These are phyloP conservation scores for Gastracanthus pulcherrimus DNA, from an alignment of 2,888 invertebrate species.

Conservation along the genomic window DNA sequence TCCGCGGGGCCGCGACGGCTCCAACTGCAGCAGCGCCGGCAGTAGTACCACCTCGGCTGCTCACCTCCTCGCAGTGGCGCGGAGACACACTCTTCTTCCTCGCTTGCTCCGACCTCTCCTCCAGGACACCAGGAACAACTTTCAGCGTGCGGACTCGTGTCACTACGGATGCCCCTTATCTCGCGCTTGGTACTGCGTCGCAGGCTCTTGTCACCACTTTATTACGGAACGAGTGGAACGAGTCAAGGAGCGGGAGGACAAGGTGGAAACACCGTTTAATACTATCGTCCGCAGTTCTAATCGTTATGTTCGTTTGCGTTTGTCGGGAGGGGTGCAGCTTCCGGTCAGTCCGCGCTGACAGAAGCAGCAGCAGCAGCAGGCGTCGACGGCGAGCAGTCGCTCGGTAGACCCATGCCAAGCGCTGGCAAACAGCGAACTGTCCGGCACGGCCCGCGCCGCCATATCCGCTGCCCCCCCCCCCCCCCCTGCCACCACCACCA, in stretches of 20 bases:
- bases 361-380: background rate
- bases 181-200: too few species aligned
- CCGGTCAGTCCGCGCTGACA: background rate
- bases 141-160: too few species aligned
- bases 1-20: slow-evolving; percentile 71
- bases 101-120: too few species aligned
- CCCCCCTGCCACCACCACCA: slow-evolving; percentile 53
- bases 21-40: background rate
- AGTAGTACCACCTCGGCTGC: background rate
- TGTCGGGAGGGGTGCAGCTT: background rate
- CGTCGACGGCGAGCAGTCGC: background rate
- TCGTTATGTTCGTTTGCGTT: too few species aligned
- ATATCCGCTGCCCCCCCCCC: slow-evolving; percentile 73
- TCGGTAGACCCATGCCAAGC: slow-evolving; percentile 61
- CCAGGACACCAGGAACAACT: too few species aligned
- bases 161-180: background rate
- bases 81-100: too few species aligned
- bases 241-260: too few species aligned
- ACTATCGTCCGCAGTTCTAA: too few species aligned
- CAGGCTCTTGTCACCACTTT: too few species aligned
- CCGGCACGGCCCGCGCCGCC: slow-evolving; percentile 69
- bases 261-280: too few species aligned
- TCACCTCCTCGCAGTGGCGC: background rate
- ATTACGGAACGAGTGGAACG: too few species aligned
- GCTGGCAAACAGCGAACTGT: slow-evolving; percentile 76